Evolutionary conservation across 2,888 invertebrate genomes (phyloP), one percentile per base, ranked within the genome.

Genomic region (Cantharis nigra): DNA sequence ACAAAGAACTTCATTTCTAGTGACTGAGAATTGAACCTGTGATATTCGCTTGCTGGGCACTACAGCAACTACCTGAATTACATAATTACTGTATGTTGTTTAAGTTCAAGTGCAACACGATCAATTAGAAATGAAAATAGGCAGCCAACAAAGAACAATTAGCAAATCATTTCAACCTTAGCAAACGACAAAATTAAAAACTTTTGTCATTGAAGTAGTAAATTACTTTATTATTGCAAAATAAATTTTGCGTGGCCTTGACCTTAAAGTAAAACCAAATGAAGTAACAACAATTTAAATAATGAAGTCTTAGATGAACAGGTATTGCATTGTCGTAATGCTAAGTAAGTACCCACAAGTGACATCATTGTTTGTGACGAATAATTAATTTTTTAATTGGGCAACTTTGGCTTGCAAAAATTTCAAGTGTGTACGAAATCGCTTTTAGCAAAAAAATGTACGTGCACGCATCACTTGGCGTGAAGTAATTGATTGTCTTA

Each of bases 401-500:
- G 13, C 33, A 33, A 33, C 33, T 33, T 33, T n/a, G 33, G 5
- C 33, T 33, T 33, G 33, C 33, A 33, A 33, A 33, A 33, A 33
- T 33, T 13, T 33, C 13, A 33, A 33, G 33, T n/a, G 13, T 33
- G 33, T 13, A 33, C 33, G 33, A 33, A 33, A 33, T 33, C 33
- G 13, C n/a, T 33, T 5, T 13, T 20, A 65, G 23, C 65, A 65
- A 18, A 23, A n/a, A 65, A 65, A 65, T 65, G 18, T 65, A 65
- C 33, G 33, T n/a, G 5, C 65, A 67, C 65, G 23, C 23, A 67
- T 23, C 23, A 67, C 23, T 67, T 67, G 65, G 65, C 23, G 65
- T 67, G 23, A 67, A 67, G 23, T 67, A 67, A 67, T 67, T 67
- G 65, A 67, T 67, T 67, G 65, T 67, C n/a, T 67, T 67, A 67